phyloP scores from a whole-genome alignment of 2,797 vertebrate species.

The Labroides dimidiatus region DNA sequence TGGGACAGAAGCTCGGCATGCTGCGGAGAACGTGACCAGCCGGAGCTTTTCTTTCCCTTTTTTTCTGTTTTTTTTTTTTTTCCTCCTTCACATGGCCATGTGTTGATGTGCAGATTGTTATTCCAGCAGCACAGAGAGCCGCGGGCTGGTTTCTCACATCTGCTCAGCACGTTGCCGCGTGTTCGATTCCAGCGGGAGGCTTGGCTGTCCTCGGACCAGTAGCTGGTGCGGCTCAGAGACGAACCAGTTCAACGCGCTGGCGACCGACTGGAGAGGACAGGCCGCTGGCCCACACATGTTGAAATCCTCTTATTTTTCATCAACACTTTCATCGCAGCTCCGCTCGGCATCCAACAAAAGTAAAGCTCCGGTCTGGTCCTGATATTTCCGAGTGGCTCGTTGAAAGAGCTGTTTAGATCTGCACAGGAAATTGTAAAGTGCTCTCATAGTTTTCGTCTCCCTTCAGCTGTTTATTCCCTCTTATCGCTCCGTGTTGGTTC shows the following conservation, averaged over 20 bases:
- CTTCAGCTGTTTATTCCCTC: conserved; percentile 55
- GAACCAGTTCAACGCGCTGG: neutral
- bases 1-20: conserved; percentile 37
- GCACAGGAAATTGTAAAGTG: conserved; percentile 49
- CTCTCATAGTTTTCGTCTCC: conserved; percentile 17
- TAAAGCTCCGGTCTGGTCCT: conserved; percentile 40
- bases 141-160: conserved; percentile 58
- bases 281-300: conserved; percentile 26
- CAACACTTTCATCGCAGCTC: conserved; percentile 11
- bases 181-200: conserved; percentile 27
- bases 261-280: conserved; percentile 28
- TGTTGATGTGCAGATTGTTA: conserved; percentile 58
- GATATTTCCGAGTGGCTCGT: conserved; percentile 53
- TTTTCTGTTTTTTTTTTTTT: conserved; percentile 32
- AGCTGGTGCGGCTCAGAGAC: conserved; percentile 25
- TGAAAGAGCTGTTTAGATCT: conserved; percentile 62
- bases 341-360: conserved; percentile 21
- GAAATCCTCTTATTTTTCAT: conserved; percentile 27
- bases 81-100: conserved; percentile 42
- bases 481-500: conserved; percentile 44
- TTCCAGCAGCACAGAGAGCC: conserved; percentile 54
- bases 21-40: conserved; percentile 50
- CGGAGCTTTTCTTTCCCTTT: conserved; percentile 34
- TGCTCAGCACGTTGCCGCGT: conserved; percentile 53
- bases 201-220: conserved; percentile 27